Evolutionary conservation across 2,888 invertebrate species (phyloP), one percentile per base, ranked within the genome.

Genomic region (Callyntrura sp.): DNA sequence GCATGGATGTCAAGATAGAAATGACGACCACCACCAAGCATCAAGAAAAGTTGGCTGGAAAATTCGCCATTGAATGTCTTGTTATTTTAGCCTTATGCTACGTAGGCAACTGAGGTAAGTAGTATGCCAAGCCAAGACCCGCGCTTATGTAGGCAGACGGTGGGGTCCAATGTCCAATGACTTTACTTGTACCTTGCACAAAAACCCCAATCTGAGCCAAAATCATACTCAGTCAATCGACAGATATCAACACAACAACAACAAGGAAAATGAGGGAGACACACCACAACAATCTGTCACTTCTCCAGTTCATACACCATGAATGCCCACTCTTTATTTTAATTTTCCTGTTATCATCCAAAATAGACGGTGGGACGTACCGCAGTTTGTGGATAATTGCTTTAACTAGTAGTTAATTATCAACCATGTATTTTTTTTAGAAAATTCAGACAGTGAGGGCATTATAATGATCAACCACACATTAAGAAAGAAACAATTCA

Each of bases 141-240:
- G n/a, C n/a, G n/a, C n/a, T 3, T 14, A 9, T 51, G 51, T 51
- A 14, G 14, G 51, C 51, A 51, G 51, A 51, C 2, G 9, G 8
- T 20, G 17, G 57, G 28, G 62, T 62, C 62, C 62, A 62, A 62
- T 28, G 62, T 62, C 62, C 62, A 62, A 62, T 62, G 62, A 28
- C 60, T 57, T 60, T 35, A 4, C 35, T 35, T 35, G 35, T 35
- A 2, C 35, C 35, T 35, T 35, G 35, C 35, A 35, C 35, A 35
- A 35, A 35, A 35, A 4, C 35, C 35, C 35, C 35, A 28, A 1
- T 25, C 25, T 23, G 23, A 60, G 23, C 25, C 9, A 28, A 62
- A 62, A 11, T 11, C 62, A n/a, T n/a, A n/a, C n/a, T n/a, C 23
- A 60, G 2, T 17, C 6, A 60, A 9, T 23, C 8, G 9, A 9